Percentiles rank a stretch among this genome's conserved stretches.
phyloP scores from a whole-genome alignment of 1,140 invertebrate genomes.

The Muscidifurax raptorellus region DNA sequence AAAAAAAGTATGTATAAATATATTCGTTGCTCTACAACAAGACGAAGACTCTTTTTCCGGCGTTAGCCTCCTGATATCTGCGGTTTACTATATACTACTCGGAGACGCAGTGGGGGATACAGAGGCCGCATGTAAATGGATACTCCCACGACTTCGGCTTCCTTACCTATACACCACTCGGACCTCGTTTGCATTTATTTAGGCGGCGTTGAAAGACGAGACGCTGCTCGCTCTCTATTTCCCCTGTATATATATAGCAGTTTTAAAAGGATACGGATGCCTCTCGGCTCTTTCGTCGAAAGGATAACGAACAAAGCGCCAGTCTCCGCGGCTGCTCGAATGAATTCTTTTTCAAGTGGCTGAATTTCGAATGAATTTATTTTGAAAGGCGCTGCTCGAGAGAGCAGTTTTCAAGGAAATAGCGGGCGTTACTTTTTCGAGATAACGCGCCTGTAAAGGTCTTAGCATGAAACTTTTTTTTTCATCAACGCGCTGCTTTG shows the following conservation, averaged over 20 bases:
- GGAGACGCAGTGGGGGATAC: background rate
- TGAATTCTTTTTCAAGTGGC: background rate
- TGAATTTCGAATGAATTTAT: slow-evolving; percentile 2
- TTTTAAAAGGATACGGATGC: background rate
- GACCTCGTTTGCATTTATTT: slow-evolving; percentile 32
- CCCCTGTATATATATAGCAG: background rate
- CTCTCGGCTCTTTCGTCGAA: background rate
- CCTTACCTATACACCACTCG: background rate
- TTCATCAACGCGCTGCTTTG: no score
- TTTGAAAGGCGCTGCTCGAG: background rate
- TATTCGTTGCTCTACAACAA: background rate
- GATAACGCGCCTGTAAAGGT: background rate
- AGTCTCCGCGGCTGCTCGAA: background rate
- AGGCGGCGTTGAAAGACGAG: slow-evolving; percentile 5
- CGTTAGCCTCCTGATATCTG: background rate
- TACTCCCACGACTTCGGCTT: background rate
- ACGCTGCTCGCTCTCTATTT: background rate
- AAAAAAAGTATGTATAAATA: no score
- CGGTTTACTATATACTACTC: background rate
- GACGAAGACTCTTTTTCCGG: background rate
- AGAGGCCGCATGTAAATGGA: slow-evolving; percentile 25
- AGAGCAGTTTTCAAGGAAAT: background rate
- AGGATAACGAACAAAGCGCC: background rate
- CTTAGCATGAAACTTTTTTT: background rate
- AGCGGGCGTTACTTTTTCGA: background rate